Conservation (phyloP, 2,888 invertebrate genomes). For the Habroteleia sp. region DNA sequence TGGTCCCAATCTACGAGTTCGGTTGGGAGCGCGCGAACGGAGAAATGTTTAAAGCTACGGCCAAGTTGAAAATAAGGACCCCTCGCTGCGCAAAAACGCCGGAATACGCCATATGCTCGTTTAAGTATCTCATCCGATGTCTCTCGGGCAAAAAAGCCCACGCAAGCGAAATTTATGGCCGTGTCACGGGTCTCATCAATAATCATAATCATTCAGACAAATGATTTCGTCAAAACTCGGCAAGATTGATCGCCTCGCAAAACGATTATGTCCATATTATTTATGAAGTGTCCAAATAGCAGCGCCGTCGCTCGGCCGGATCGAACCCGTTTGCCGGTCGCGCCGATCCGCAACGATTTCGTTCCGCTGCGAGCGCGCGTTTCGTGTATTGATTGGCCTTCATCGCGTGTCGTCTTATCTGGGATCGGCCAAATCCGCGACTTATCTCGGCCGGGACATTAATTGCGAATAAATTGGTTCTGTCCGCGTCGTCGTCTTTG, state of each 20-base stretch:
- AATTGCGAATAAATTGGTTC: constrained; percentile 60
- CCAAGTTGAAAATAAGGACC: constrained; percentile 62
- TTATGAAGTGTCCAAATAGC: constrained; percentile 47
- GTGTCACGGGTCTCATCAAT: constrained; percentile 57
- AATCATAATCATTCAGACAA: constrained; percentile 63
- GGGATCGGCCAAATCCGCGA: constrained; percentile 43
- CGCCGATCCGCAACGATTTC: constrained; percentile 1
- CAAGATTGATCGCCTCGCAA: constrained; percentile 46
- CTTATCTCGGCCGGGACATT: constrained; percentile 43
- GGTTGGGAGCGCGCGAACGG: constrained; percentile 48
- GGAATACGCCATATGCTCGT: constrained; percentile 63
- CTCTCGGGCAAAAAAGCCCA: constrained; percentile 42
- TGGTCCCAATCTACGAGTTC: constrained; percentile 45
- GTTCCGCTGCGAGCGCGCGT: neutral
- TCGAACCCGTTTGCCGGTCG: constrained; percentile 17
- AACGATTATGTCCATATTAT: constrained; percentile 58
- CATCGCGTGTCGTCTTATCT: constrained; percentile 57
- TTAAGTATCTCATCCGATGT: constrained; percentile 61
- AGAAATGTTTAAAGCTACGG: constrained; percentile 55
- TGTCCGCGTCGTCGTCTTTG: constrained; percentile 36
- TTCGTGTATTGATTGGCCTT: constrained; percentile 50
- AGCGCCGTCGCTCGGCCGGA: constrained; percentile 9
- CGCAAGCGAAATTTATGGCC: constrained; percentile 55
- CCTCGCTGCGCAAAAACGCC: constrained; percentile 64
- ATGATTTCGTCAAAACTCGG: constrained; percentile 63